Conservation (phyloP, 2,113 vertebrate species). For the Paradoxurus hermaphroditus region DNA sequence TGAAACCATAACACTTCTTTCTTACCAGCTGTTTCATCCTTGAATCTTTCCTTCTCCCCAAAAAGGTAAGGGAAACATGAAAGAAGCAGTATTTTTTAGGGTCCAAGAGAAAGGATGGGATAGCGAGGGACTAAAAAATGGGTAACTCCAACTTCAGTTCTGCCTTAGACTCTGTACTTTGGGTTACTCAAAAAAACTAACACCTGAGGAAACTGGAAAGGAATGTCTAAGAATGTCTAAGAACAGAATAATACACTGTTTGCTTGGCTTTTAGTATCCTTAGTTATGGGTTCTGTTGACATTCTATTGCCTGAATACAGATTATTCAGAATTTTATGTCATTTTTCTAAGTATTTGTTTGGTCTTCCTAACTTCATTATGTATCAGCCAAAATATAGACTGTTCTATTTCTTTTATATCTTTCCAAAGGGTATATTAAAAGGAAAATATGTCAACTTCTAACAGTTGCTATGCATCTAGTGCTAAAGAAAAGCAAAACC, state of each 20-base stretch:
- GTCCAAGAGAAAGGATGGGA: not conserved
- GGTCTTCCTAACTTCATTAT: not conserved
- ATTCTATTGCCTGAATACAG: slow-evolving; percentile 15
- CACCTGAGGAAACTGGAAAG: not conserved
- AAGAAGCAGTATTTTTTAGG: not conserved
- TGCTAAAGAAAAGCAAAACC: slow-evolving; percentile 38
- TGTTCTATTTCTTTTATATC: not conserved
- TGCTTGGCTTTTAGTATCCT: not conserved
- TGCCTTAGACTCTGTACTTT: not conserved
- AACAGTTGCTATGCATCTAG: not conserved
- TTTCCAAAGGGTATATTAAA: slow-evolving; percentile 4
- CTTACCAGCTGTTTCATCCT: not conserved
- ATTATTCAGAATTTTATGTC: not conserved
- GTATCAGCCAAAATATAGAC: not conserved
- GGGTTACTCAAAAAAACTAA: slow-evolving; percentile 2
- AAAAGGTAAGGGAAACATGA: not conserved
- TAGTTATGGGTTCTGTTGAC: not conserved
- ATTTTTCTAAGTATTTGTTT: slow-evolving; percentile 39
- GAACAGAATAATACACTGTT: not conserved
- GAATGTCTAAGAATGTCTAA: not conserved
- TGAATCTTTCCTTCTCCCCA: not conserved
- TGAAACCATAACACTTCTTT: not conserved
- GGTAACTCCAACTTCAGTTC: not conserved
- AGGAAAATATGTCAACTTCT: not conserved
- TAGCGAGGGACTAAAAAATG: not conserved